Base-by-base conservation (phyloP, 2,888 invertebrate species). In the Drosophila picticornis region DNA sequence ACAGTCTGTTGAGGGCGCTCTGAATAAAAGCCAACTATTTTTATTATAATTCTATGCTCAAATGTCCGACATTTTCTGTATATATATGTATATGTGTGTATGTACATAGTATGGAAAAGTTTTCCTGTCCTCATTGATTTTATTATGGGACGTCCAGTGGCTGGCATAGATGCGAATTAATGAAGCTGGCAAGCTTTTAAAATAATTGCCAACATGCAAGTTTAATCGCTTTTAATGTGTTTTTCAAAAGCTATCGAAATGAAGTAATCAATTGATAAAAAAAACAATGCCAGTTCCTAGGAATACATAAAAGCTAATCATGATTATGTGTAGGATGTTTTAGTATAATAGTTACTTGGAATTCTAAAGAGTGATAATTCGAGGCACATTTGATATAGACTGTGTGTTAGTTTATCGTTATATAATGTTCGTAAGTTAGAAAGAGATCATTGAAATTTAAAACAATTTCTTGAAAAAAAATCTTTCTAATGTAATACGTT, bases 41-140 rank as follows among this genome's bases (percentile, higher is more conserved):
- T 81, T 88, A 85, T 88, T 83, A 81, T 81, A 90, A 85, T 90
- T 90, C 75, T 83, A 88, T 90, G 88, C 83, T 88, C 60, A 76
- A 84, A 81, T 84, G 83, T 67, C 66, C 55, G 56, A 65, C 77
- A 74, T 75, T 78, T 74, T 80, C 80, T 76, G 40, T 64, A n/a
- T 50, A 62, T 74, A 9, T 25, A 7, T 6, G 2, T 13, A 2
- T 27, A 1, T 7, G 9, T 34, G 2, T 27, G 11, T 2, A 57
- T 7, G 19, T 22, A 7, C 29, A 67, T 56, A 53, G 34, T 38
- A 38, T 64, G 50, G 48, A 65, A 78, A 68, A 73, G 43, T 78
- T 75, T 61, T 68, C 40, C 68, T 29, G 56, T 48, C 36, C 46
- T 73, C 59, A 36, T 72, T 67, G 69, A 71, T 68, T 75, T 77